phyloP scores from a whole-genome alignment of 1,140 invertebrate genomes.

The Eriosoma lanigerum region DNA sequence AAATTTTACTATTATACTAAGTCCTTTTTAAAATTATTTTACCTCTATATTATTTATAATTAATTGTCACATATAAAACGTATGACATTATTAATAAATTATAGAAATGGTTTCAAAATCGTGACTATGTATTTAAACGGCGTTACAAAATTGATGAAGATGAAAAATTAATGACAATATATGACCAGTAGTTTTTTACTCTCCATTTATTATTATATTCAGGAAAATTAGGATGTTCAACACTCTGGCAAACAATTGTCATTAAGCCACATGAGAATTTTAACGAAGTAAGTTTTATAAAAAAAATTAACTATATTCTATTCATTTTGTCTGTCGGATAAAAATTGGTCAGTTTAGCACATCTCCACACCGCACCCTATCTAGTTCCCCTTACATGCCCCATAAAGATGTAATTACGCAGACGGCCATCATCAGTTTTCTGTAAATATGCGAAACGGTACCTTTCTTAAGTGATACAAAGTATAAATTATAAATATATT shows the following conservation, averaged over 20 bases:
- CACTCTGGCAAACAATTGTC: conserved; percentile 85
- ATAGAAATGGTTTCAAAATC: conserved; percentile 77
- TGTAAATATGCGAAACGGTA: no score
- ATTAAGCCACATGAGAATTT: conserved; percentile 70
- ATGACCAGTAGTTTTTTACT: conserved; percentile 62
- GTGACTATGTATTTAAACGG: conserved; percentile 83
- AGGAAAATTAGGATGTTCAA: conserved; percentile 64
- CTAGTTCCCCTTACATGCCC: no score
- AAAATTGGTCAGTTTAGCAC: no score
- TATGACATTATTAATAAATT: neutral
- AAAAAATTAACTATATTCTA: no score
- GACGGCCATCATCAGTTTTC: no score
- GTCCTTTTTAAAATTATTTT: neutral
- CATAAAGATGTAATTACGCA: no score
- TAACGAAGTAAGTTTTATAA: conserved; percentile 61
- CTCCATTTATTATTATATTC: conserved; percentile 57
- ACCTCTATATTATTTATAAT: neutral
- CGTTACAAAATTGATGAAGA: conserved; percentile 66
- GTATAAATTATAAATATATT: no score
- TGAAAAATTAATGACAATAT: conserved; percentile 61
- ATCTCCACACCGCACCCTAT: no score
- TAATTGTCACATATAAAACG: no score
- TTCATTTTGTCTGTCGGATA: no score
- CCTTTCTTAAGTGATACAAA: no score
- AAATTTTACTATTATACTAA: no score